Conservation (phyloP, 2,113 vertebrate genomes). For the Sorex araneus region DNA sequence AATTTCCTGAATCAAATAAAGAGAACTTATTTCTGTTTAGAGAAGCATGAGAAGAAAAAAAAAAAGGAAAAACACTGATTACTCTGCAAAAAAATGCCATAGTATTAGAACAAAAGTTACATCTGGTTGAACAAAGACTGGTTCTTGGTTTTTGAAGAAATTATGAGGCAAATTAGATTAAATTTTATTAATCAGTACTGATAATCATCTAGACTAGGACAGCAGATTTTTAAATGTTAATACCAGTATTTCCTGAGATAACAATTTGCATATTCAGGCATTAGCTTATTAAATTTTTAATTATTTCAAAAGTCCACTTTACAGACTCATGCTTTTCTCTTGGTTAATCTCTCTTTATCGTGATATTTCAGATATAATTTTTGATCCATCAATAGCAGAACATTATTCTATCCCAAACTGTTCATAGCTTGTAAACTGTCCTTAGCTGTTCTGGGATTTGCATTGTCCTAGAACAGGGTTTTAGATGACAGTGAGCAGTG, state of each 20-base stretch:
- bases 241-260: not conserved
- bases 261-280: not conserved
- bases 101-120: not conserved
- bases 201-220: conserved; percentile 5
- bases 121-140: not conserved
- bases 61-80: conserved; percentile 53
- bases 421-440: conserved; percentile 38
- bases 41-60: conserved; percentile 23
- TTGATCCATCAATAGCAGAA: conserved; percentile 29
- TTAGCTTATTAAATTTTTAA: conserved; percentile 32
- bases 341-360: not conserved
- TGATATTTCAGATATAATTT: conserved; percentile 57
- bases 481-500: conserved; percentile 46
- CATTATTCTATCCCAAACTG: not conserved
- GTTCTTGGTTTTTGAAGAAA: conserved; percentile 31
- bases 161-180: conserved; percentile 28
- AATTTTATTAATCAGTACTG: conserved; percentile 25
- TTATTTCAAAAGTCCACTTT: conserved; percentile 45
- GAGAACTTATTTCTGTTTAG: conserved; percentile 1
- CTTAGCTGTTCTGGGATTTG: conserved; percentile 44
- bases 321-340: conserved; percentile 12
- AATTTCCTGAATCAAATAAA: conserved; percentile 66
- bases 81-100: not conserved
- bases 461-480: conserved; percentile 76
- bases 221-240: conserved; percentile 32